Base-by-base conservation (phyloP, 2,113 vertebrate genomes). In the Osmerus eperlanus region DNA sequence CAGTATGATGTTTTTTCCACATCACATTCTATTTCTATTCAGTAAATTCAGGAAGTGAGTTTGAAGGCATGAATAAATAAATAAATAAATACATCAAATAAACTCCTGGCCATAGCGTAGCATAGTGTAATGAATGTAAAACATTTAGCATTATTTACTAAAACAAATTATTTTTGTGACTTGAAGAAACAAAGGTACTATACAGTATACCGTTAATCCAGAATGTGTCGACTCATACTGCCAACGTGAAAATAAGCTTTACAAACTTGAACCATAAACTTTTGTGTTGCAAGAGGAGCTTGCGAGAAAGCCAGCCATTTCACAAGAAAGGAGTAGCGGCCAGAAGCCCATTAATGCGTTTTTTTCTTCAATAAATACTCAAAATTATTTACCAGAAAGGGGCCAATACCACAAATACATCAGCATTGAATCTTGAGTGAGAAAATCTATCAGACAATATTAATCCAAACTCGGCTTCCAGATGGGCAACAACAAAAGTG, bases 291-390 rank as follows among this genome's bases (percentile, higher is more conserved):
- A 83, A 87, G 71, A 70, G 62, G 66, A 73, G 74, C 51, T 54
- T 78, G 77, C 81, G 74, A 79, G 85, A 81, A 88, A 88, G 77
- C 58, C 74, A 66, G 71, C 68, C 68, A 77, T 89, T 89, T 85
- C 87, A 81, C 83, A 90, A 90, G 83, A 75, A 75, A 65, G 3
- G 51, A 76, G 56, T 13, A 70, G 58, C 80, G 58, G 77, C 65
- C 62, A 73, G 64, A 80, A 76, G 73, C 65, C 74, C 66, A 55
- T 72, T 69, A 77, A 60, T 71, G 28, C 51, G 67, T 59, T 68
- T 47, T 47, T 77, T 76, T n/a, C 55, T 51, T 68, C 32, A 41
- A 3, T 23, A 60, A 75, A 66, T 32, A 64, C 47, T 47, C 60
- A 59, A 23, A 79, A 68, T 58, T 58, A 71, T 70, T 68, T 72